Percentiles rank a stretch among this genome's conserved stretches.
Evolutionary conservation across 2,797 vertebrate species (phyloP).

Genomic region (Oryzias sinensis): DNA sequence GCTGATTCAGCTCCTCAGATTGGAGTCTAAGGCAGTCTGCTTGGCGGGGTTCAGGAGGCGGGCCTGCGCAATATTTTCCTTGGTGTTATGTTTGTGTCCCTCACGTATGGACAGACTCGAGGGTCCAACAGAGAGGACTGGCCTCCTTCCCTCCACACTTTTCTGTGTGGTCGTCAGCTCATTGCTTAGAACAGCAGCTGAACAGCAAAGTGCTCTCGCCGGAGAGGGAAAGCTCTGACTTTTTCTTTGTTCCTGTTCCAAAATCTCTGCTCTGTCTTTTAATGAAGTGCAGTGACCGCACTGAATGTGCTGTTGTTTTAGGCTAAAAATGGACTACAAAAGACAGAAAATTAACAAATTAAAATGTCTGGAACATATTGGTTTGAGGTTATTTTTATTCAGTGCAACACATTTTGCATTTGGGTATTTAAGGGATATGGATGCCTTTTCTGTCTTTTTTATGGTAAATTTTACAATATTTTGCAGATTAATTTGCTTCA

Average conservation of each 20-base stretch:
- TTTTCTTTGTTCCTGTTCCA: slow-evolving; percentile 20
- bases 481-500: no score
- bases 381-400: no score
- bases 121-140: slow-evolving; percentile 34
- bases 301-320: neutral
- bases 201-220: slow-evolving; percentile 8
- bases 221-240: neutral
- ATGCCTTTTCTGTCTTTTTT: no score
- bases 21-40: slow-evolving; percentile 14
- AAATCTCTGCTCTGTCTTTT: neutral
- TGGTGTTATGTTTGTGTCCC: slow-evolving; percentile 57
- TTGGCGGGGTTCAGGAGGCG: slow-evolving; percentile 47
- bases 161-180: slow-evolving; percentile 63
- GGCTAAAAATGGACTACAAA: no score
- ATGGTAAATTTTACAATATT: no score
- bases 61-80: slow-evolving; percentile 64
- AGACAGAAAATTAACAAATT: neutral
- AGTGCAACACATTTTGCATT: neutral
- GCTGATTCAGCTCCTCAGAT: slow-evolving; percentile 50
- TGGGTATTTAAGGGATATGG: no score
- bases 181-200: slow-evolving; percentile 17
- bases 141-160: slow-evolving; percentile 25
- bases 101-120: slow-evolving; percentile 39
- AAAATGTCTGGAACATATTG: neutral
- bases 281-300: neutral